Conservation (phyloP, 2,113 vertebrate genomes). For the Odocoileus virginianus region DNA sequence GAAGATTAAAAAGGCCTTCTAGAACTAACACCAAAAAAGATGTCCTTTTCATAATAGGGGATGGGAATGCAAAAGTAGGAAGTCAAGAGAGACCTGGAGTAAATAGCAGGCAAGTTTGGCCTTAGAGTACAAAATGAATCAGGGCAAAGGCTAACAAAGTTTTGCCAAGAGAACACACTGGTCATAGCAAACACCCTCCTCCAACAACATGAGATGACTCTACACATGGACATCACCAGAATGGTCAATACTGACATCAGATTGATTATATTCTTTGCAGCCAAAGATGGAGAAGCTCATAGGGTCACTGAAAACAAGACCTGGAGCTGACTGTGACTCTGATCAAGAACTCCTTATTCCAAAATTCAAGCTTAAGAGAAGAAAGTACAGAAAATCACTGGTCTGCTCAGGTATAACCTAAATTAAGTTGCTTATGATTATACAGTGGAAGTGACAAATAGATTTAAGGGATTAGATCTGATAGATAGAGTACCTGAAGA, state of each 20-base stretch:
- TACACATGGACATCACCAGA: not conserved
- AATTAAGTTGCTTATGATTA: not conserved
- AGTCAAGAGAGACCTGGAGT: not conserved
- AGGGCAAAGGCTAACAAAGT: not conserved
- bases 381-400: not conserved
- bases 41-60: not conserved
- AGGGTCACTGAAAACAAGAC: not conserved
- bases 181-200: not conserved
- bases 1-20: not conserved
- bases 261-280: not conserved
- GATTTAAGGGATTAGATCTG: not conserved
- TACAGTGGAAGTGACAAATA: not conserved
- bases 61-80: not conserved
- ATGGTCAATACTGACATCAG: not conserved
- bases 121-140: not conserved
- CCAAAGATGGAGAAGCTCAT: not conserved
- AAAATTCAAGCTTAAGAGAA: not conserved
- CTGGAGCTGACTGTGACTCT: not conserved
- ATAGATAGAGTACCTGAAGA: not conserved
- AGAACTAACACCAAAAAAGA: not conserved
- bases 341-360: not conserved
- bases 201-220: not conserved
- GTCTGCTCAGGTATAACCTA: not conserved
- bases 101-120: not conserved
- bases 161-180: not conserved